Base-by-base conservation (phyloP, 2,113 vertebrate genomes). In the Monopterus albus region DNA sequence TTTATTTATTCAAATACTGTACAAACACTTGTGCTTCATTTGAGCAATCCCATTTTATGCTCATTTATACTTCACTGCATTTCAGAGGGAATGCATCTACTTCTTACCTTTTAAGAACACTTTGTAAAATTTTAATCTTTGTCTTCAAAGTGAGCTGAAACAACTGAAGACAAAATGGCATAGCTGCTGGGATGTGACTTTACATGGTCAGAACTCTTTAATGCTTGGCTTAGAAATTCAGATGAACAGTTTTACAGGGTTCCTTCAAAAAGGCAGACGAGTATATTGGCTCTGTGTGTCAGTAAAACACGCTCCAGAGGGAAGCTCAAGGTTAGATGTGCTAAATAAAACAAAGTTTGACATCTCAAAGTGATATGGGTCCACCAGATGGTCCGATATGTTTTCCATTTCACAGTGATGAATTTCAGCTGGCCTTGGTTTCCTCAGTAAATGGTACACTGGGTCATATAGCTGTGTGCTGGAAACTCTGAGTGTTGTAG, bases 321-420 rank as follows among this genome's bases (percentile, higher is more conserved):
- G 57, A 11, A 6, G 23, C 23, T 25, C 81, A 66, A 81, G 74
- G 81, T 49, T 10, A 40, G n/a, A 46, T 38, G 20, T 50, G 55
- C 20, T 10, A 56, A 61, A 23, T 18, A 23, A 60, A 78, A 53
- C 33, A 76, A 25, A 1, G 40, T 7, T 20, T 0, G 2, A 43
- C 75, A 43, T 80, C 47, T 81, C 74, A 83, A 81, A 78, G 74
- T 45, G 38, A 59, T 51, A 39, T 33, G 7, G 49, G 28, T 50
- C 36, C 13, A 56, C 49, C 31, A 58, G 40, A 60, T 23, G 38
- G 33, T 2, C 33, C 23, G 43, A 39, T 20, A 17, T 68, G 52
- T 65, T 83, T 47, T 29, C 25, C 14, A 1, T 31, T 31, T 31
- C 17, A 28, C 11, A 9, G 36, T 20, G 26, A 72, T 73, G 45